Conservation (phyloP, 2,888 invertebrate species). For the Ophion ventricosus region DNA sequence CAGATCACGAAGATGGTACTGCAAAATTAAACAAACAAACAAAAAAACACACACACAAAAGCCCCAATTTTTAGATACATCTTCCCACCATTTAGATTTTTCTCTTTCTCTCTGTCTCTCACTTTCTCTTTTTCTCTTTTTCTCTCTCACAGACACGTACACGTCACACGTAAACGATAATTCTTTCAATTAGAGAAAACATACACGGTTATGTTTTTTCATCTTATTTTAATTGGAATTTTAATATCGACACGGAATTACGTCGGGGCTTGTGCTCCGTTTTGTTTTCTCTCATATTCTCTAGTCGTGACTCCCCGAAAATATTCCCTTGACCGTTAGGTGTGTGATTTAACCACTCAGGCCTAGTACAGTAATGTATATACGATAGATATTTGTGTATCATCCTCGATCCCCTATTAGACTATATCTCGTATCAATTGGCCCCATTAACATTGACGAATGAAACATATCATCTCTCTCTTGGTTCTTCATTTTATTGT, state of each 20-base stretch:
- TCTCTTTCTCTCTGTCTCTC: conserved; percentile 5
- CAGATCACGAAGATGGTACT: conserved; percentile 87
- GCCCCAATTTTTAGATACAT: conserved; percentile 33
- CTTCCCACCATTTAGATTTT: conserved; percentile 40
- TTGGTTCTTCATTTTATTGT: conserved; percentile 15
- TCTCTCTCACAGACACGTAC: conserved; percentile 2
- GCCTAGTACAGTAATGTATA: conserved; percentile 43
- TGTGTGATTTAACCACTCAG: conserved; percentile 54
- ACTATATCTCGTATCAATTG: conserved; percentile 50
- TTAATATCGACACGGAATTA: conserved; percentile 48
- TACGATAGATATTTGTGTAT: conserved; percentile 29
- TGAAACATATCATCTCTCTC: neutral
- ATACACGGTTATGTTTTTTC: conserved; percentile 30
- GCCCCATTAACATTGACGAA: neutral
- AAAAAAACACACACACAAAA: conserved; percentile 32
- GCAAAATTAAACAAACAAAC: conserved; percentile 67
- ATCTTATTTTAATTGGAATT: conserved; percentile 5
- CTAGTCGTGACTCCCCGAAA: conserved; percentile 40
- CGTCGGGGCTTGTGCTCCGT: conserved; percentile 61
- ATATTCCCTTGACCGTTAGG: conserved; percentile 62
- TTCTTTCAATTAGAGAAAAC: conserved; percentile 24
- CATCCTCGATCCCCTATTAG: conserved; percentile 26
- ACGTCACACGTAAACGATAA: conserved; percentile 22
- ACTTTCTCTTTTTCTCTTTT: conserved; percentile 1
- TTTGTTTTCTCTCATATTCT: neutral